Evolutionary conservation across 2,113 vertebrate species (phyloP).

Genomic region (Malurus cyaneus): DNA sequence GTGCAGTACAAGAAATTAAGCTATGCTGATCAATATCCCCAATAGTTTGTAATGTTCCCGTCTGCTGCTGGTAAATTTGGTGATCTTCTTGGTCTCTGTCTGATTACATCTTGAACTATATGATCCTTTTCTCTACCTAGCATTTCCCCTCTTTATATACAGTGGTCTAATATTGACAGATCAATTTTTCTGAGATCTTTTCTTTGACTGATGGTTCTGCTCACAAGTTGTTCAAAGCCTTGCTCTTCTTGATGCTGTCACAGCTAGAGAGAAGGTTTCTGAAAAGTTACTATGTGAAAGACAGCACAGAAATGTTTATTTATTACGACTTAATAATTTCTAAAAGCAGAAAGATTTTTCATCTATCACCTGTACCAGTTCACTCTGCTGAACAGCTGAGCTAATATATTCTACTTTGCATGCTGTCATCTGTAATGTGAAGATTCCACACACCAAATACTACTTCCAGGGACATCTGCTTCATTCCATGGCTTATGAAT

Average conservation of each 20-base stretch:
- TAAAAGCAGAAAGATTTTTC: background rate
- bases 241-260: background rate
- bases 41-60: background rate
- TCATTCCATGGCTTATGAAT: background rate
- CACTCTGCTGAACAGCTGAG: background rate
- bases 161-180: background rate
- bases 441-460: background rate
- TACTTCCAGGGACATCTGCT: background rate
- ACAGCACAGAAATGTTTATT: background rate
- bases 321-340: background rate
- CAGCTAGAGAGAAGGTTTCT: background rate
- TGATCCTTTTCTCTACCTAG: background rate
- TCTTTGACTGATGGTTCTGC: background rate
- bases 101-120: background rate
- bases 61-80: background rate
- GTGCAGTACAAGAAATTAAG: background rate
- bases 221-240: background rate
- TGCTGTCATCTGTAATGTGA: background rate
- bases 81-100: background rate
- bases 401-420: background rate
- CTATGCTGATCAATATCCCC: background rate
- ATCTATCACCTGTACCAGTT: background rate
- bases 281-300: background rate
- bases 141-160: background rate
- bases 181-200: background rate